Evolutionary conservation across 1,140 invertebrate genomes (phyloP).

Genomic region (Drosophila varians): DNA sequence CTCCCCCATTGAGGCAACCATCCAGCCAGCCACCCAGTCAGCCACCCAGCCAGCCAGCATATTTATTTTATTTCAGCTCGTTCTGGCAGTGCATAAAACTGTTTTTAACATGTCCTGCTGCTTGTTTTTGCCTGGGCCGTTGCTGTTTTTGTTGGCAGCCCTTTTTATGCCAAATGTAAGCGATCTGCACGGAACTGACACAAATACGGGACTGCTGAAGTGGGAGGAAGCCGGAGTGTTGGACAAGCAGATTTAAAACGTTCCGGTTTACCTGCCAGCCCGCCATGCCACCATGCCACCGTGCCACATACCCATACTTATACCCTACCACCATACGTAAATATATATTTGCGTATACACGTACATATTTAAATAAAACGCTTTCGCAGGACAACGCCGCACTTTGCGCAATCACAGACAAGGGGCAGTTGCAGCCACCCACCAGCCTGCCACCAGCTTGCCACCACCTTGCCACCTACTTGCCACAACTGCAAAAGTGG

Average conservation of each 20-base stretch:
- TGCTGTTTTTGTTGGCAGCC: conserved; percentile 37
- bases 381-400: conserved; percentile 71
- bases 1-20: conserved; percentile 18
- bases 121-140: conserved; percentile 26
- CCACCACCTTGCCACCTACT: conserved; percentile 12
- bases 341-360: conserved; percentile 27
- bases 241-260: conserved; percentile 78
- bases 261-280: conserved; percentile 76
- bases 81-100: conserved; percentile 76
- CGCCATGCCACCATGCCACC: conserved; percentile 7
- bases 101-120: conserved; percentile 67
- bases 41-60: conserved; percentile 48
- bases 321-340: conserved; percentile 5
- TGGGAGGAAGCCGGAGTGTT: conserved; percentile 24
- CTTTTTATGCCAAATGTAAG: conserved; percentile 80
- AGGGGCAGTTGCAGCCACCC: conserved; percentile 8
- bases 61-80: conserved; percentile 78
- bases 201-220: conserved; percentile 52
- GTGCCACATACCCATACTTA: not conserved
- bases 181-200: conserved; percentile 69
- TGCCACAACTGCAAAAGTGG: conserved; percentile 1
- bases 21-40: conserved; percentile 41
- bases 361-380: conserved; percentile 74
- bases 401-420: conserved; percentile 71
- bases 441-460: conserved; percentile 1